Evolutionary conservation across 2,797 vertebrate genomes (phyloP).

Genomic region (Harpagifer antarcticus): DNA sequence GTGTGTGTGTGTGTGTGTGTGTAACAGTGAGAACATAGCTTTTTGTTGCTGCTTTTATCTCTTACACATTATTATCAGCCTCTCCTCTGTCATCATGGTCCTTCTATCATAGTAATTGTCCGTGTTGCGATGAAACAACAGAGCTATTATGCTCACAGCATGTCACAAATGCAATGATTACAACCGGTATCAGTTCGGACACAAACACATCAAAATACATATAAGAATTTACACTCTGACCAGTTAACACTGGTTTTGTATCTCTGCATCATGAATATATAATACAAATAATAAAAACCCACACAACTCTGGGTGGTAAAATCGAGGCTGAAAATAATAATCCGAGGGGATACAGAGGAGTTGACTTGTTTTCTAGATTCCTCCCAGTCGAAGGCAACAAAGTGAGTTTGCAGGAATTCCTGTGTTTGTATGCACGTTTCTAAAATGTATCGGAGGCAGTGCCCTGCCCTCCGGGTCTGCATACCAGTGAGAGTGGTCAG

Average conservation of each 20-base stretch:
- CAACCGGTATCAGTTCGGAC: neutral
- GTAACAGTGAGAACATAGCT: neutral
- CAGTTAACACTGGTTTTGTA: neutral
- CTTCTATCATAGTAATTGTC: neutral
- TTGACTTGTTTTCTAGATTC: conserved; percentile 38
- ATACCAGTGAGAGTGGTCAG: conserved; percentile 73
- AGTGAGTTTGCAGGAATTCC: conserved; percentile 83
- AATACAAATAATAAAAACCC: neutral
- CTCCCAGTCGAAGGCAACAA: conserved; percentile 52
- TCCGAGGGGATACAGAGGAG: conserved; percentile 29
- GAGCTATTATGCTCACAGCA: neutral
- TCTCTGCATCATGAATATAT: neutral
- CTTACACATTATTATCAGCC: neutral
- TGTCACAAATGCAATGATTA: too few species aligned
- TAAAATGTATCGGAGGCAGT: conserved; percentile 78
- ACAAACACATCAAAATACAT: conserved; percentile 2
- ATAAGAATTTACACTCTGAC: neutral
- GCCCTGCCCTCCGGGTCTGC: conserved; percentile 71
- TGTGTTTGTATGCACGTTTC: conserved; percentile 80
- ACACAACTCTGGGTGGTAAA: neutral
- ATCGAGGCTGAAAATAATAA: conserved; percentile 22
- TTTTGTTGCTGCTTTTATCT: conserved; percentile 10
- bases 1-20: too few species aligned
- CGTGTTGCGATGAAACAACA: conserved; percentile 9
- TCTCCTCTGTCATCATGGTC: conserved; percentile 1